These are phyloP conservation scores for Rutilus rutilus DNA, from an alignment of 2,113 vertebrate species.

Conservation along the genomic window DNA sequence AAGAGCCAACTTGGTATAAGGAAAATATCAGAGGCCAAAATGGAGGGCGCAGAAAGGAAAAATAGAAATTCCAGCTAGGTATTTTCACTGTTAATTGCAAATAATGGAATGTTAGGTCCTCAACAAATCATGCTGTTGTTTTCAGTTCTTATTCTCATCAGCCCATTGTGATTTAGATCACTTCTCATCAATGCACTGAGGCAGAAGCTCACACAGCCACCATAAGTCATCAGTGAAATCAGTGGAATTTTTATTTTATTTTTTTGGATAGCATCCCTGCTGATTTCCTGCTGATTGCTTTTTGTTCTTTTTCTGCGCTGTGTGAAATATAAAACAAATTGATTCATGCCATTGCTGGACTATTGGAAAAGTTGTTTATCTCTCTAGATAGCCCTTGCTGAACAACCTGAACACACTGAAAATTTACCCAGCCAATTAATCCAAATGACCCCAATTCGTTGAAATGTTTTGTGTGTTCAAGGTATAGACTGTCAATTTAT, in stretches of 20 bases:
- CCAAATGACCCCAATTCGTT: neutral
- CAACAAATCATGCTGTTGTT: constrained; percentile 8
- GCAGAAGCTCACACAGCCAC: constrained; percentile 19
- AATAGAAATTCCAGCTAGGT: neutral
- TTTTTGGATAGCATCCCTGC: constrained; percentile 8
- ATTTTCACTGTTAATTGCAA: constrained; percentile 13
- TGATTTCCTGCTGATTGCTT: constrained; percentile 8
- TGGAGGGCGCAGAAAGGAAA: neutral
- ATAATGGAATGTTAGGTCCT: neutral
- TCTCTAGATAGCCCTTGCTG: neutral
- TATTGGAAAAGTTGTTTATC: neutral
- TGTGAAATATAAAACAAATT: neutral
- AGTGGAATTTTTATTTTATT: constrained; percentile 8
- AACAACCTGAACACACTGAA: neutral
- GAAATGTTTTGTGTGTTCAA: neutral
- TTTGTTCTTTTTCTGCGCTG: neutral
- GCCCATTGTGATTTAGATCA: constrained; percentile 21
- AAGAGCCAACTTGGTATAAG: neutral
- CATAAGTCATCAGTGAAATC: constrained; percentile 36
- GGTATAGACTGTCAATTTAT: neutral
- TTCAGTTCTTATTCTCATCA: constrained; percentile 17
- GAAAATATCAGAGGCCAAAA: neutral
- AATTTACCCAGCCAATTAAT: neutral
- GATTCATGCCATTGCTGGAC: neutral
- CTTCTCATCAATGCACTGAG: constrained; percentile 21